Conservation (phyloP, 2,113 vertebrate species). For the Enhydra lutris region DNA sequence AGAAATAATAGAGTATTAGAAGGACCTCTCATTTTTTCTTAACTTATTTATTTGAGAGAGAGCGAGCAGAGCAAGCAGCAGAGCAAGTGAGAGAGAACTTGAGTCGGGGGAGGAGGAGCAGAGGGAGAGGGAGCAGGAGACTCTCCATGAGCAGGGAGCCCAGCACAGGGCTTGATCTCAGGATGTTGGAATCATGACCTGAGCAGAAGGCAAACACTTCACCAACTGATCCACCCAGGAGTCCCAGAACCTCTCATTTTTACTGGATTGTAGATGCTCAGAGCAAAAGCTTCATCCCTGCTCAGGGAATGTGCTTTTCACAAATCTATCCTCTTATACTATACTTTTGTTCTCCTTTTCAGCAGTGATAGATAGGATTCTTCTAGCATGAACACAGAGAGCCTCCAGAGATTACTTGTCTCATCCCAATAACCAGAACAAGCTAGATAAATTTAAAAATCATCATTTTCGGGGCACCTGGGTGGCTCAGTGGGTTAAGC, state of each 20-base stretch:
- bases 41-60: background rate
- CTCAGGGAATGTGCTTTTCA: background rate
- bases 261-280: background rate
- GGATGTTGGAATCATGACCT: background rate
- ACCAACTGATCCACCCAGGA: background rate
- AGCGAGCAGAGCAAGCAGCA: background rate
- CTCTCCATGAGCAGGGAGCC: background rate
- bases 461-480: no score
- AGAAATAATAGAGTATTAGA: background rate
- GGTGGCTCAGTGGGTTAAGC: no score
- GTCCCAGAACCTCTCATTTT: background rate
- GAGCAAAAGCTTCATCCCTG: background rate
- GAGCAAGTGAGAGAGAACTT: background rate
- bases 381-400: background rate
- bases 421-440: background rate
- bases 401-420: background rate
- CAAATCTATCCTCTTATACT: background rate
- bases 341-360: background rate
- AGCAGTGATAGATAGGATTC: background rate
- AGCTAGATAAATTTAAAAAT: background rate
- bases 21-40: background rate
- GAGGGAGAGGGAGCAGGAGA: background rate
- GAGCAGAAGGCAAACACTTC: background rate
- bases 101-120: background rate
- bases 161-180: rapidly evolving